Evolutionary conservation across 1,140 invertebrate genomes (phyloP).

Genomic region (Phenacoccus solenopsis): DNA sequence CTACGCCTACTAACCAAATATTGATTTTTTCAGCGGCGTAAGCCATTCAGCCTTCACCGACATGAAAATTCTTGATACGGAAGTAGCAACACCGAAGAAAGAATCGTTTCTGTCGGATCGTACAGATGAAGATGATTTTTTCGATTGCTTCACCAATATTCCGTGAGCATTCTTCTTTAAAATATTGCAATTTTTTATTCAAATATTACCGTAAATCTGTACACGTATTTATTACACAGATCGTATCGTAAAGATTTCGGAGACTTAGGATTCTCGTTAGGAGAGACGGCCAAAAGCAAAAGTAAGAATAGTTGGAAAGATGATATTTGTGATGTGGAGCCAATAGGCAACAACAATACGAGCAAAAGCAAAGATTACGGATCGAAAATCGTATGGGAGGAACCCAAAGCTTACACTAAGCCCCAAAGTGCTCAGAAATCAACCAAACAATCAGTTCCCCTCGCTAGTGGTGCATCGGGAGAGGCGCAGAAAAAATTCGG

Average conservation of each 20-base stretch:
- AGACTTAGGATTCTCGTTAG: neutral
- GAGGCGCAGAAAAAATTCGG: slow-evolving; percentile 90
- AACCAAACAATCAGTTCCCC: neutral
- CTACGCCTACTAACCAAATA: slow-evolving; percentile 25
- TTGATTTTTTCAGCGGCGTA: slow-evolving; percentile 46
- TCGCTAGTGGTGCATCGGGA: neutral
- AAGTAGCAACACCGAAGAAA: slow-evolving; percentile 52
- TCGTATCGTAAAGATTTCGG: too few relatives aligned
- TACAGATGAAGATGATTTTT: slow-evolving; percentile 38
- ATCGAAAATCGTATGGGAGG: neutral
- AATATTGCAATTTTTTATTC: too few relatives aligned
- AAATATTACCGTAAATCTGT: too few relatives aligned
- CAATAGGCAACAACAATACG: neutral
- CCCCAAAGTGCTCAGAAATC: neutral
- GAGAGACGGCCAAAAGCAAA: neutral
- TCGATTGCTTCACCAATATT: slow-evolving; percentile 34
- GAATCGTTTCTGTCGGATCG: slow-evolving; percentile 75
- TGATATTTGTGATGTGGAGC: neutral
- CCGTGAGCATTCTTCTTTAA: neutral
- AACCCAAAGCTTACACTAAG: neutral
- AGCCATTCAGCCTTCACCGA: slow-evolving; percentile 87
- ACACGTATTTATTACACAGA: too few relatives aligned
- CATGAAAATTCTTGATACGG: slow-evolving; percentile 87
- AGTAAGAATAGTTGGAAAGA: neutral
- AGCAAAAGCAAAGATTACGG: neutral